A percentile compares a stretch with the other conserved stretches of the same genome.
Conservation (phyloP, 2,113 vertebrate genomes). For the Epinephelus cyanopodus region DNA sequence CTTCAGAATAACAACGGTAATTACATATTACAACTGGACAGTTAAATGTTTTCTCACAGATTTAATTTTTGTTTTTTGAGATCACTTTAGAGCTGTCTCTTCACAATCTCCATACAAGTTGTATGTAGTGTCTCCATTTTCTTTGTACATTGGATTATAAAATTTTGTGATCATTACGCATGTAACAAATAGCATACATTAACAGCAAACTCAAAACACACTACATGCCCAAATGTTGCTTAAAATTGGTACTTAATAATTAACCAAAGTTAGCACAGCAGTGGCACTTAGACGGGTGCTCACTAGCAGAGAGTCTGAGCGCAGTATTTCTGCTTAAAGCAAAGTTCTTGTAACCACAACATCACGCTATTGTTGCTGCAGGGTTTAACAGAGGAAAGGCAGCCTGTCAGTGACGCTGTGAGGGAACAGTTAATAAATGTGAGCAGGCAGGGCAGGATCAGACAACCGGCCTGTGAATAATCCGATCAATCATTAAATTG, state of each 20-base stretch:
- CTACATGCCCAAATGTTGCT: neutral
- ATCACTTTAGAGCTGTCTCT: neutral
- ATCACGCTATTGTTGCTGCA: neutral
- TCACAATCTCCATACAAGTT: neutral
- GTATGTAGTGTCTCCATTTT: neutral
- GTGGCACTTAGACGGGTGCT: neutral
- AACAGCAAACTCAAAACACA: neutral
- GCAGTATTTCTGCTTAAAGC: neutral
- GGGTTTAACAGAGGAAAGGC: neutral
- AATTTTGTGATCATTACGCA: neutral
- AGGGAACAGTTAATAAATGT: neutral
- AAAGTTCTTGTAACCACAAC: neutral
- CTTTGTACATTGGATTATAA: neutral
- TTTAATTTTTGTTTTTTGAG: neutral
- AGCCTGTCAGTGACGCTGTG: neutral
- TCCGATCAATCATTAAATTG: slow-evolving; percentile 17
- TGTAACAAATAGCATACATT: neutral
- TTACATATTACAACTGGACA: neutral
- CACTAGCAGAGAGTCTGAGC: neutral
- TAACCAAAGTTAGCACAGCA: neutral
- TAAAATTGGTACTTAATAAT: neutral
- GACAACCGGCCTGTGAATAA: slow-evolving; percentile 1
- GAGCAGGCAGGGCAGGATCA: neutral
- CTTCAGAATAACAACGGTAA: neutral
- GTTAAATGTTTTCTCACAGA: neutral